phyloP scores from a whole-genome alignment of 1,140 invertebrate species.

The Apolygus lucorum region DNA sequence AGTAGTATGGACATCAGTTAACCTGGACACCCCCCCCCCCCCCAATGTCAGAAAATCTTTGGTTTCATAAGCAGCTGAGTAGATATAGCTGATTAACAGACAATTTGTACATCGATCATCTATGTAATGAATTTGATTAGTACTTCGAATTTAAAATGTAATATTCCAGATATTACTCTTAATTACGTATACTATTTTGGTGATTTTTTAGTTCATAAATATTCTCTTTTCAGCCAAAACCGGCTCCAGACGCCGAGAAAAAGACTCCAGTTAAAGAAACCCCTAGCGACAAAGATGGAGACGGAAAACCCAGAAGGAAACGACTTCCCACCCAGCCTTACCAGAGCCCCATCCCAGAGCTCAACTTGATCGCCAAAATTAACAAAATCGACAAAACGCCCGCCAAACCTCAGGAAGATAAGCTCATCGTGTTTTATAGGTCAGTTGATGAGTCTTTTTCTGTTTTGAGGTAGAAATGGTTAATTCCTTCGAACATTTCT shows the following conservation, averaged over 20 bases:
- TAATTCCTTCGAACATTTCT: conserved; percentile 23
- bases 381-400: conserved; percentile 48
- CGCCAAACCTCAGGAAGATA: conserved; percentile 58
- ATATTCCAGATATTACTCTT: too few relatives aligned
- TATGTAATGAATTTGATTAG: too few relatives aligned
- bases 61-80: too few relatives aligned
- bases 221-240: neutral
- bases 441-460: conserved; percentile 40
- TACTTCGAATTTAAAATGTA: too few relatives aligned
- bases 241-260: neutral
- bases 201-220: too few relatives aligned
- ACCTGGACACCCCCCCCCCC: too few relatives aligned
- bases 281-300: conserved; percentile 36
- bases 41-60: too few relatives aligned
- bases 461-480: neutral
- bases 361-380: conserved; percentile 62
- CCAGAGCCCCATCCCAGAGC: conserved; percentile 68
- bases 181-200: too few relatives aligned
- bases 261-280: conserved; percentile 11
- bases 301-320: conserved; percentile 47
- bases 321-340: conserved; percentile 63
- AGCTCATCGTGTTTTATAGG: conserved; percentile 76
- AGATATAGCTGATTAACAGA: too few relatives aligned
- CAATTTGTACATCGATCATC: too few relatives aligned
- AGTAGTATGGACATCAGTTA: too few relatives aligned